Percentiles rank a stretch among this genome's conserved stretches.
Evolutionary conservation across 2,888 invertebrate species (phyloP).

Genomic region (Catocala fraxini): DNA sequence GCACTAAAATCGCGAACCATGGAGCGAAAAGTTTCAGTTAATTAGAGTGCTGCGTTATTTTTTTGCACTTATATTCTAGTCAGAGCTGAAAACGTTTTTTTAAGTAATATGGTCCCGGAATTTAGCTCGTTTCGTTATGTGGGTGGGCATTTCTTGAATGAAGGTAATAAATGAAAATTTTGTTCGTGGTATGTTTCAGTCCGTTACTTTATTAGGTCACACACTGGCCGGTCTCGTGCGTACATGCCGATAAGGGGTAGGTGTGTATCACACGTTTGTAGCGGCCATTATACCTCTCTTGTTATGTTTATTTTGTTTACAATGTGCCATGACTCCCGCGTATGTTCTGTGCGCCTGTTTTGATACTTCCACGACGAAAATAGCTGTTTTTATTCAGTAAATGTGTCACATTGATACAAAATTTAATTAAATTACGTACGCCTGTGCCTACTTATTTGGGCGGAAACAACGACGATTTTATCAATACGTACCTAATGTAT

Average conservation of each 20-base stretch:
- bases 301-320: constrained; percentile 67
- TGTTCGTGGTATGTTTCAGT: constrained; percentile 51
- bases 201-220: constrained; percentile 71
- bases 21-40: constrained; percentile 69
- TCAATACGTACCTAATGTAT: constrained; percentile 25
- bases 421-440: constrained; percentile 28
- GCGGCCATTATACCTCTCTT: constrained; percentile 60
- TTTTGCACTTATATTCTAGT: constrained; percentile 48
- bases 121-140: constrained; percentile 13
- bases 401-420: constrained; percentile 51
- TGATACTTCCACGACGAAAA: constrained; percentile 55
- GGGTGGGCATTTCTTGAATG: constrained; percentile 10
- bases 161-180: constrained; percentile 18
- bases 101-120: constrained; percentile 21
- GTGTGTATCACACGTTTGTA: constrained; percentile 60
- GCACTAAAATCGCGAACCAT: constrained; percentile 66
- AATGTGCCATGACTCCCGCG: constrained; percentile 64
- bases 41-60: constrained; percentile 54
- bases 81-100: constrained; percentile 27
- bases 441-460: constrained; percentile 7
- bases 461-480: constrained; percentile 15
- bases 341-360: constrained; percentile 59
- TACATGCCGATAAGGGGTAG: constrained; percentile 71
- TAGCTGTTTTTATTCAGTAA: constrained; percentile 58
- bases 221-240: constrained; percentile 59